A percentile compares a stretch with the other conserved stretches of the same genome.
Evolutionary conservation across 2,113 vertebrate species (phyloP).

Genomic region (Cheirogaleus medius): DNA sequence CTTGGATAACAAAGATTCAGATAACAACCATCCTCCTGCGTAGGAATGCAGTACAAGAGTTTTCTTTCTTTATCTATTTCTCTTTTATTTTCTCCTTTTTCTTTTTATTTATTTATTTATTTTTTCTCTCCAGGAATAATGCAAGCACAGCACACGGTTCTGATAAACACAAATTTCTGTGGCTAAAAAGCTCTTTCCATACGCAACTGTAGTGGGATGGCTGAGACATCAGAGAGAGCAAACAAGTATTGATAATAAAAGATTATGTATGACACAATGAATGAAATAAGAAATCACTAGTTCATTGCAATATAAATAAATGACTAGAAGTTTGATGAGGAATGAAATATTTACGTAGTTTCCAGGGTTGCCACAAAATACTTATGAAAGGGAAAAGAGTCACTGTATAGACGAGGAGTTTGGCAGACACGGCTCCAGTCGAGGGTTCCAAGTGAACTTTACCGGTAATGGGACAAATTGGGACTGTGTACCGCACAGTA

Average conservation of each 20-base stretch:
- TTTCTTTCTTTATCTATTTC: neutral
- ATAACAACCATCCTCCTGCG: neutral
- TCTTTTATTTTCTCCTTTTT: no score
- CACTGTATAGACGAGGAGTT: neutral
- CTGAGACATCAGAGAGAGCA: neutral
- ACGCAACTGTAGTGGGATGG: neutral
- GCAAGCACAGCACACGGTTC: neutral
- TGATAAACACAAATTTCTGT: neutral
- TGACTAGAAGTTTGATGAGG: neutral
- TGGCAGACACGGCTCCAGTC: neutral
- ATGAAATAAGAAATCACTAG: neutral
- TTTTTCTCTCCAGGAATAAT: no score
- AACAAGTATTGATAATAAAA: neutral
- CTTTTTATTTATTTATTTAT: no score
- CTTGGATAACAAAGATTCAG: neutral
- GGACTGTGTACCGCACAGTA: rapidly evolving
- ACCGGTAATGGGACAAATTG: rapidly evolving
- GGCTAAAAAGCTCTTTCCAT: neutral
- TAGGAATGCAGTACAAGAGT: neutral
- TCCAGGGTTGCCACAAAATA: neutral
- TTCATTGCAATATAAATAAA: neutral
- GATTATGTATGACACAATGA: neutral
- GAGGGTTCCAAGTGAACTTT: neutral
- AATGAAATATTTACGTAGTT: neutral
- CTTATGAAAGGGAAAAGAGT: neutral